Conservation (phyloP, 1,140 invertebrate genomes). For the Neodiprion pinetum region DNA sequence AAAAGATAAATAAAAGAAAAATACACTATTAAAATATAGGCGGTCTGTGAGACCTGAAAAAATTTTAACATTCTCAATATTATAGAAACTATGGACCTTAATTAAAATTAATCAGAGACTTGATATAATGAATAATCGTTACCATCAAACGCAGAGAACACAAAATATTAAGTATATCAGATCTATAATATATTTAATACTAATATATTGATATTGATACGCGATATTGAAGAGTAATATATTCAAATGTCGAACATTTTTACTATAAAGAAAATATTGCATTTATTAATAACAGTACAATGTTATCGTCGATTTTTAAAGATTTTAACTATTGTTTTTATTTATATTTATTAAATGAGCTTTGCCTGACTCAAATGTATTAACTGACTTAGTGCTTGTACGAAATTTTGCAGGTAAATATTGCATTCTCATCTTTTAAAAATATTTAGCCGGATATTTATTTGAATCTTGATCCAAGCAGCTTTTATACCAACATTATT, state of each 20-base stretch:
- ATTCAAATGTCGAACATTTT: constrained; percentile 10
- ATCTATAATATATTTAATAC: constrained; percentile 38
- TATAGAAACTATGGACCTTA: background rate
- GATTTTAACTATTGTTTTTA: constrained; percentile 6
- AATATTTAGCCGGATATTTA: too few species aligned
- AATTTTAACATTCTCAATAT: background rate
- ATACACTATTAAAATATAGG: background rate
- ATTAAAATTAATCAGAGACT: background rate
- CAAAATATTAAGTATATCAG: background rate
- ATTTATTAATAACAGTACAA: constrained; percentile 6
- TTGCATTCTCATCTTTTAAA: too few species aligned
- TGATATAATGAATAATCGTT: constrained; percentile 1
- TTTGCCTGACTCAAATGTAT: background rate
- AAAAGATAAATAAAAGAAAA: background rate
- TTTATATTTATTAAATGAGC: background rate
- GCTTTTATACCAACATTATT: too few species aligned
- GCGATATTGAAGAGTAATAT: constrained; percentile 15
- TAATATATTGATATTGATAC: constrained; percentile 38
- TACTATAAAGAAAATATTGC: background rate
- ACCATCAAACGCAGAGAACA: background rate
- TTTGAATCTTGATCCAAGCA: too few species aligned
- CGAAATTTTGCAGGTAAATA: too few species aligned
- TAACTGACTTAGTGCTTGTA: background rate
- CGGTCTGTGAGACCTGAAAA: background rate
- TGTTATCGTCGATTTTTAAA: constrained; percentile 5